Conservation (phyloP, 2,888 invertebrate species). For the Netelia inedita region DNA sequence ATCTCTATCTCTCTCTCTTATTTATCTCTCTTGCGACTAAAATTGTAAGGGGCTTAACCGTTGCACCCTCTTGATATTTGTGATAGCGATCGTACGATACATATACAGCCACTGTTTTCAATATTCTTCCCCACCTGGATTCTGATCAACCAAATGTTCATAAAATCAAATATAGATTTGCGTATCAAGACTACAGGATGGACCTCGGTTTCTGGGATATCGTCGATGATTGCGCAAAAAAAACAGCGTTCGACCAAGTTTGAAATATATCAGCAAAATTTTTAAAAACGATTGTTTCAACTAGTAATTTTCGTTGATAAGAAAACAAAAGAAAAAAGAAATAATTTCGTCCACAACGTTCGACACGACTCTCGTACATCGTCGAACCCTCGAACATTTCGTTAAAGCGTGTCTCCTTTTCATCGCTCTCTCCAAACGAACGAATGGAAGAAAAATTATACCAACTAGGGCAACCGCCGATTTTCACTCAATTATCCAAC, state of each 20-base stretch:
- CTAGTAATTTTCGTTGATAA: no score
- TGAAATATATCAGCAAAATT: no score
- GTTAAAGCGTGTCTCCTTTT: no score
- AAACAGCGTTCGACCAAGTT: no score
- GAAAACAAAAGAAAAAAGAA: no score
- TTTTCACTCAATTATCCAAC: constrained; percentile 8
- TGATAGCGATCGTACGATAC: constrained; percentile 38
- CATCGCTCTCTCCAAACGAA: neutral
- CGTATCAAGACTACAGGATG: neutral
- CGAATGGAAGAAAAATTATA: neutral
- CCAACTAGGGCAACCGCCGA: neutral
- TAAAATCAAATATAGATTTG: constrained; percentile 1
- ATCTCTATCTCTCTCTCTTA: constrained; percentile 26
- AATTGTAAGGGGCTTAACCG: constrained; percentile 43
- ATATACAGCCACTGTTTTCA: neutral
- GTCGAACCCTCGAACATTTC: no score
- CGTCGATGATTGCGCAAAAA: neutral
- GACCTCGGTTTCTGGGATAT: neutral
- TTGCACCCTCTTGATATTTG: constrained; percentile 27
- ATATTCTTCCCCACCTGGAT: constrained; percentile 5
- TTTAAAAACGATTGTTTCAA: no score
- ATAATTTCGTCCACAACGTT: no score
- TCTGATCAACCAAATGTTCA: neutral
- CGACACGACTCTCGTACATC: no score
- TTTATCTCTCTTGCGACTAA: constrained; percentile 37